These are phyloP conservation scores for Meleagris gallopavo DNA, from an alignment of 2,113 vertebrate genomes.

Conservation along the genomic window DNA sequence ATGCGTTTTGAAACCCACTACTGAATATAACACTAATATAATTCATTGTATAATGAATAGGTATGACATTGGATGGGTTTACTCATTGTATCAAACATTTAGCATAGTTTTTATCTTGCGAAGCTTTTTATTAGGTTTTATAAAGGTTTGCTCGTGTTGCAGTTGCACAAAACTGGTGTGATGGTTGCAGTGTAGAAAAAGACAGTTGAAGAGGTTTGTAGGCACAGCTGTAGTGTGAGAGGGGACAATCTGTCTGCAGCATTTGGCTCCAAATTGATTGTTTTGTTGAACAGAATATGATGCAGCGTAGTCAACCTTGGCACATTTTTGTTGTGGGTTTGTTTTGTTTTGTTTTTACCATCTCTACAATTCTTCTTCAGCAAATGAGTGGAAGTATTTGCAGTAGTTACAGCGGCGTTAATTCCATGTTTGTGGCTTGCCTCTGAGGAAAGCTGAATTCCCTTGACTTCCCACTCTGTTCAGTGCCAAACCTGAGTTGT, in stretches of 20 bases:
- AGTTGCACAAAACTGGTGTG: not conserved
- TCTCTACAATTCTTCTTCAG: not conserved
- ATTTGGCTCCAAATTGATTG: not conserved
- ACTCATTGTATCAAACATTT: not conserved
- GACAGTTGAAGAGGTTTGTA: not conserved
- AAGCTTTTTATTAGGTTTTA: not conserved
- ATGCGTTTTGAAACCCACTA: slow-evolving; percentile 20
- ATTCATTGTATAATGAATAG: not conserved
- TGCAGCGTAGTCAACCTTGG: not conserved
- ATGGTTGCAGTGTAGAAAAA: not conserved
- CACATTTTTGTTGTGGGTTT: not conserved
- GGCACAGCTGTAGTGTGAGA: not conserved
- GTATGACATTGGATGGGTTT: not conserved
- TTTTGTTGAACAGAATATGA: not conserved
- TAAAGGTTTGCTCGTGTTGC: not conserved
- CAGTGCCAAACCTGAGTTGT: not conserved
- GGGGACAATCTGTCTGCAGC: rapidly evolving
- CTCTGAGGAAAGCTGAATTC: not conserved
- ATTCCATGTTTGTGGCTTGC: not conserved
- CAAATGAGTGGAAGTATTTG: not conserved
- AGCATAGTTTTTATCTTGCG: not conserved
- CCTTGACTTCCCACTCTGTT: not conserved
- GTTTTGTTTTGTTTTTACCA: not conserved
- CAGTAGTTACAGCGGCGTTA: not conserved
- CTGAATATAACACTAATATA: slow-evolving; percentile 4